Conservation (phyloP, 2,113 vertebrate species). For the Synodontis membranacea region DNA sequence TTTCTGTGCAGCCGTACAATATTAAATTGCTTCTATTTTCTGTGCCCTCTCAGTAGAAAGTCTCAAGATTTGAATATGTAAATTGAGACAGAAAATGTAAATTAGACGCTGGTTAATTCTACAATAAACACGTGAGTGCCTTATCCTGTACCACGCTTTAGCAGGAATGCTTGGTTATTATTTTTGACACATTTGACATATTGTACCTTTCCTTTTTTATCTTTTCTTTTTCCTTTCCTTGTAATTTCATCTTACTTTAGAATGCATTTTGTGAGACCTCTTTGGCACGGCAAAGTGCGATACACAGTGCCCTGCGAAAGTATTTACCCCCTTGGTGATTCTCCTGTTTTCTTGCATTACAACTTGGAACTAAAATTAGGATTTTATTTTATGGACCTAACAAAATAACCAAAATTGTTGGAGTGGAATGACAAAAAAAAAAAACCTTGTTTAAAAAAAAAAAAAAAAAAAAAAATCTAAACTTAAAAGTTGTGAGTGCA, state of each 20-base stretch:
- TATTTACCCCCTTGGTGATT: no score
- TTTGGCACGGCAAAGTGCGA: not conserved
- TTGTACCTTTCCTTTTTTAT: not conserved
- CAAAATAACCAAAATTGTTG: no score
- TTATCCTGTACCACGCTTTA: no score
- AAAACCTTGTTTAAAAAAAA: no score
- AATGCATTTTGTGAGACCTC: not conserved
- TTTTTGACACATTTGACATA: no score
- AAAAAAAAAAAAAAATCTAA: no score
- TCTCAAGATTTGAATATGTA: not conserved
- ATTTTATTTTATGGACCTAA: no score
- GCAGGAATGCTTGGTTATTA: not conserved
- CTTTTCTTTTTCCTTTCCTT: not conserved
- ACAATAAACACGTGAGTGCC: not conserved
- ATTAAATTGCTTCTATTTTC: not conserved
- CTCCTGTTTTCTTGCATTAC: no score
- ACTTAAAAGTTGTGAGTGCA: no score
- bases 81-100: not conserved
- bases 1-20: not conserved
- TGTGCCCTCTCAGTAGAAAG: not conserved
- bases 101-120: not conserved
- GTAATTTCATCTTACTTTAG: not conserved
- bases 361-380: no score
- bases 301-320: no score
- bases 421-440: no score